These are phyloP conservation scores for Raphicerus campestris DNA, from an alignment of 2,113 vertebrate species.

Conservation along the genomic window DNA sequence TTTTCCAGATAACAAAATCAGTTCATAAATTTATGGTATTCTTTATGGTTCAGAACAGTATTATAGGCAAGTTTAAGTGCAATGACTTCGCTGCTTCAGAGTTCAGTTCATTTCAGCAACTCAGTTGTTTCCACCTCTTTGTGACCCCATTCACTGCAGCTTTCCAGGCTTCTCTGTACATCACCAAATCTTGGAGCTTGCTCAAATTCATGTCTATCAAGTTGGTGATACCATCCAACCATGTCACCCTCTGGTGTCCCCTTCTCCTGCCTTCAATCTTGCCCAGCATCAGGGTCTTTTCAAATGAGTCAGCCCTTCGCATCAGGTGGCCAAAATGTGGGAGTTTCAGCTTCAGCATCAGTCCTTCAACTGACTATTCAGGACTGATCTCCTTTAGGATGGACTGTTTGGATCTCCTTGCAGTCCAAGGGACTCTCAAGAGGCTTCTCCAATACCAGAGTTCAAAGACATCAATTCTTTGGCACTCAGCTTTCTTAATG, in stretches of 20 bases:
- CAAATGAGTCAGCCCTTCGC: background rate
- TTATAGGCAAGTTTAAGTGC: background rate
- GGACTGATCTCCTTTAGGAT: background rate
- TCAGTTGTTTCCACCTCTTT: background rate
- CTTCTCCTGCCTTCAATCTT: background rate
- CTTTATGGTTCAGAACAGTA: background rate
- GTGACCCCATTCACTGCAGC: background rate
- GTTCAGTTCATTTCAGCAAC: background rate
- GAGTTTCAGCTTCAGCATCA: background rate
- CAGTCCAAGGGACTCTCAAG: background rate
- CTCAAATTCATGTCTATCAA: background rate
- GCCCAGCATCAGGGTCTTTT: background rate
- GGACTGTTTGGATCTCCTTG: background rate
- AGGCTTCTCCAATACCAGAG: background rate
- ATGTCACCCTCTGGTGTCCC: background rate
- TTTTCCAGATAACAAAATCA: background rate
- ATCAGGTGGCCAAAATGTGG: background rate
- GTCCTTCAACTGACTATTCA: background rate
- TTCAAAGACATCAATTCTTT: background rate
- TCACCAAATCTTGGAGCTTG: background rate
- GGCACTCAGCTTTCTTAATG: no score
- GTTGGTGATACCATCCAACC: background rate
- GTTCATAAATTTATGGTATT: background rate
- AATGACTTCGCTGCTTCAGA: background rate
- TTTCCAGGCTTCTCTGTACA: background rate